A percentile compares a stretch with the other conserved stretches of the same genome.
Evolutionary conservation across 1,140 invertebrate genomes (phyloP).

Genomic region (Brachionus plicatilis): DNA sequence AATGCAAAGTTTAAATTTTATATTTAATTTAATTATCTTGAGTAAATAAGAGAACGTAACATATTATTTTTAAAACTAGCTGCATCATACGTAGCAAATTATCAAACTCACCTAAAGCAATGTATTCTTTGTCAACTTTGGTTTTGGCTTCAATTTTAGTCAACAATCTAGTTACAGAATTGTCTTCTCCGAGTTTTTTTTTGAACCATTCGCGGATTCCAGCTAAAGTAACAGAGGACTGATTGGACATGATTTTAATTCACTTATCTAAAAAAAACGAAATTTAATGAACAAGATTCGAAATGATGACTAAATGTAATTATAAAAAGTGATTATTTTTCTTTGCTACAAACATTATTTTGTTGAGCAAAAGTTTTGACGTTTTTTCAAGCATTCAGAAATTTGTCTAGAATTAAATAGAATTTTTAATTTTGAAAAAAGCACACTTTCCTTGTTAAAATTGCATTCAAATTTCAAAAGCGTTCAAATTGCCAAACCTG

Average conservation of each 20-base stretch:
- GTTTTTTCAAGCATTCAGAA: neutral
- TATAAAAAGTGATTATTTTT: neutral
- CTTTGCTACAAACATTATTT: neutral
- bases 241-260: conserved; percentile 14
- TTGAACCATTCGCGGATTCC: neutral
- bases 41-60: neutral
- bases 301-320: conserved; percentile 4
- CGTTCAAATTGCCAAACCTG: neutral
- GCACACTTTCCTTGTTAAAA: neutral
- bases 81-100: neutral
- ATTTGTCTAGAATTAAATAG: neutral
- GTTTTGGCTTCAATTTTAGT: neutral
- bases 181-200: neutral
- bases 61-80: neutral
- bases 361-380: neutral
- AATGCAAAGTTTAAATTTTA: neutral
- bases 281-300: neutral
- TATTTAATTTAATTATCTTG: neutral
- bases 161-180: conserved; percentile 5
- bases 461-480: neutral
- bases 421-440: neutral
- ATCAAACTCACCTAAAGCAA: conserved; percentile 32
- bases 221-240: conserved; percentile 17
- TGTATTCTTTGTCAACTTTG: conserved; percentile 36
- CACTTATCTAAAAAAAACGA: neutral